phyloP scores from a whole-genome alignment of 1,140 invertebrate species.

The Caerostris darwini region DNA sequence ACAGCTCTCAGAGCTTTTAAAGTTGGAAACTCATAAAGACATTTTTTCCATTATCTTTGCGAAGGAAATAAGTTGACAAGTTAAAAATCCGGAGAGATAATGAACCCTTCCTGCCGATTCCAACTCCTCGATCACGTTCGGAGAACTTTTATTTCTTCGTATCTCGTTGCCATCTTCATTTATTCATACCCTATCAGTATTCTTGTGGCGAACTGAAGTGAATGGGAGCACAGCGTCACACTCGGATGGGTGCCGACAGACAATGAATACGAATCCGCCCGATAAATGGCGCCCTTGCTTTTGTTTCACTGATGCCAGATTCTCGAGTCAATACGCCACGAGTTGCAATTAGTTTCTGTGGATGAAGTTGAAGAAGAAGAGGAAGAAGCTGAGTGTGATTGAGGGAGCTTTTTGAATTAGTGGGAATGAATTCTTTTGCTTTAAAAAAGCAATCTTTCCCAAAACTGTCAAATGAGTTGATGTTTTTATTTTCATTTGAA shows the following conservation, averaged over 20 bases:
- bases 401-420: neutral
- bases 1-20: neutral
- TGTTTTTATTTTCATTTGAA: no score
- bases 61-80: conserved; percentile 16
- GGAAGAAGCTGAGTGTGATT: neutral
- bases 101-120: neutral
- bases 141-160: neutral
- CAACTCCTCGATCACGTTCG: neutral
- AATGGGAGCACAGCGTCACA: neutral
- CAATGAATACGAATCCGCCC: conserved; percentile 2
- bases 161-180: neutral
- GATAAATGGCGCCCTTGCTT: neutral
- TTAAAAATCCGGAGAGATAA: neutral
- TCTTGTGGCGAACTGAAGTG: neutral
- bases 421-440: neutral
- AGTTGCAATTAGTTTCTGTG: conserved; percentile 7
- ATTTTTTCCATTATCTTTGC: conserved; percentile 7
- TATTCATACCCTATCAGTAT: conserved; percentile 26
- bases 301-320: conserved; percentile 22
- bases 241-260: neutral
- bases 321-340: neutral
- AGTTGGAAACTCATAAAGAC: neutral
- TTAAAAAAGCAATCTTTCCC: neutral
- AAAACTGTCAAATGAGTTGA: neutral
- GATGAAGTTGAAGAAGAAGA: neutral